Conservation (phyloP, 2,888 invertebrate species). For the Kuschelorhynchus macadamiae region DNA sequence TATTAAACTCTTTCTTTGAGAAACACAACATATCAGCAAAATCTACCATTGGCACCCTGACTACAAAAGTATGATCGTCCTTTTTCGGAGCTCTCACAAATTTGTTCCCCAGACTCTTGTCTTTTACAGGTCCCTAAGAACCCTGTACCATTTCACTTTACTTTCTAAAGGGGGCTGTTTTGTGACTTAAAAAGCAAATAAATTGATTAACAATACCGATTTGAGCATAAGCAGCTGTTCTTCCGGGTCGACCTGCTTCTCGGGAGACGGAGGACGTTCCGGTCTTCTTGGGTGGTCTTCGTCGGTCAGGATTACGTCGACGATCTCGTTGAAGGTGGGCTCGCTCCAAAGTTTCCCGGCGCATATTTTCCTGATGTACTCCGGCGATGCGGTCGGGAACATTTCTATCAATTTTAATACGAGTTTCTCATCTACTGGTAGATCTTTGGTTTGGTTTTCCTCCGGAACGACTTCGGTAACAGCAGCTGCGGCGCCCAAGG, state of each 20-base stretch:
- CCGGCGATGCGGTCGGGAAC: slow-evolving; percentile 60
- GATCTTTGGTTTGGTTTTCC: neutral
- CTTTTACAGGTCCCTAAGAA: too few relatives aligned
- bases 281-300: slow-evolving; percentile 58
- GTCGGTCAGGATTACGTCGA: slow-evolving; percentile 48
- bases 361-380: slow-evolving; percentile 57
- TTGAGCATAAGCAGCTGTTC: slow-evolving; percentile 58
- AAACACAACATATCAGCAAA: too few relatives aligned
- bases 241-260: slow-evolving; percentile 54
- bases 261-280: slow-evolving; percentile 35
- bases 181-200: too few relatives aligned
- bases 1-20: too few relatives aligned
- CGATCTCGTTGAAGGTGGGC: slow-evolving; percentile 50
- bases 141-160: too few relatives aligned
- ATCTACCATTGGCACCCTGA: too few relatives aligned
- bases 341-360: slow-evolving; percentile 47
- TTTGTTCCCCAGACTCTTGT: too few relatives aligned
- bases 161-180: too few relatives aligned
- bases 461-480: neutral
- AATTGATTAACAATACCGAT: slow-evolving; percentile 58
- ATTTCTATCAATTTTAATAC: slow-evolving; percentile 57
- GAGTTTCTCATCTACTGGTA: slow-evolving; percentile 47
- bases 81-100: too few relatives aligned
- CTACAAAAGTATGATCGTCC: too few relatives aligned
- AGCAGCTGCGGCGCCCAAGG: too few relatives aligned